Evolutionary conservation across 2,113 vertebrate genomes (phyloP).

Genomic region (Spizaetus ornatus): DNA sequence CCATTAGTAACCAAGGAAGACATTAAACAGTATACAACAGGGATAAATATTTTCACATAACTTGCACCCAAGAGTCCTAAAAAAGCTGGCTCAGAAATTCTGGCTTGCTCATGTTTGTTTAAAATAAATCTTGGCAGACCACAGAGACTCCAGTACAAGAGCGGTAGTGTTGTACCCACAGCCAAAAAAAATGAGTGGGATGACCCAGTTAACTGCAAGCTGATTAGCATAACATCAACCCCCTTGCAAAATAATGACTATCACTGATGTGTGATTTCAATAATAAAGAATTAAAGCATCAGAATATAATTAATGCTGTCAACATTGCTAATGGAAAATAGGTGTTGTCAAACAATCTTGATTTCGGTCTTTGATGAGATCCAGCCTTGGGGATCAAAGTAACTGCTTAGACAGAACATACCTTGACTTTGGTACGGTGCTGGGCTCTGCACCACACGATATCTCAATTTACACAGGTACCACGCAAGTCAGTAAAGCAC

Average conservation of each 20-base stretch:
- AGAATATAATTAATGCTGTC: slow-evolving; percentile 57
- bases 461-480: fast-evolving
- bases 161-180: slow-evolving; percentile 40
- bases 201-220: slow-evolving; percentile 52
- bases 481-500: background rate
- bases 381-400: slow-evolving; percentile 47
- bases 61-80: slow-evolving; percentile 57
- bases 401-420: background rate
- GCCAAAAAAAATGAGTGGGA: slow-evolving; percentile 53
- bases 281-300: slow-evolving; percentile 63
- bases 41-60: slow-evolving; percentile 65
- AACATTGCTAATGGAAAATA: slow-evolving; percentile 62
- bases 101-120: slow-evolving; percentile 58
- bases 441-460: background rate
- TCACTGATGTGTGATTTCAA: slow-evolving; percentile 58
- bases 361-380: slow-evolving; percentile 54
- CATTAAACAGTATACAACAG: slow-evolving; percentile 50
- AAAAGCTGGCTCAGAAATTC: slow-evolving; percentile 53
- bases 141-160: slow-evolving; percentile 56
- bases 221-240: slow-evolving; percentile 56
- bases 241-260: slow-evolving; percentile 53
- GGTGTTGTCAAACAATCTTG: slow-evolving; percentile 56
- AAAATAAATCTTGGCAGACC: slow-evolving; percentile 65
- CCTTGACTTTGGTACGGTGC: background rate
- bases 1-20: slow-evolving; percentile 67